Conservation (phyloP, 2,888 invertebrate species). For the Philopedon plagiatum region DNA sequence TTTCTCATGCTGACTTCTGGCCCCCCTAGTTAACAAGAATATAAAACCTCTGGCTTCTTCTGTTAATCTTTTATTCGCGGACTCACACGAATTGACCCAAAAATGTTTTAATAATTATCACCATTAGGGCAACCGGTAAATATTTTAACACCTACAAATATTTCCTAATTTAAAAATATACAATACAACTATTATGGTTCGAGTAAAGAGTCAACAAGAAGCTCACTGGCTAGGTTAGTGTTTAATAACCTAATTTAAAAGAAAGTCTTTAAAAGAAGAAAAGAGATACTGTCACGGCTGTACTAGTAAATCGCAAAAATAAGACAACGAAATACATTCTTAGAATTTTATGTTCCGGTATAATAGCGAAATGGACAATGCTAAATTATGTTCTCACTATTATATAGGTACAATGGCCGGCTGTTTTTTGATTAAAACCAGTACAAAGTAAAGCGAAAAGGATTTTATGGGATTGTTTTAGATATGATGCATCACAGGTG, state of each 20-base stretch:
- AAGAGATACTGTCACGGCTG: constrained; percentile 20
- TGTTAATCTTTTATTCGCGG: neutral
- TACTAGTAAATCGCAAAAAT: constrained; percentile 25
- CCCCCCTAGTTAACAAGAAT: neutral
- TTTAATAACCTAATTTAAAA: constrained; percentile 42
- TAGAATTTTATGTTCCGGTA: constrained; percentile 11
- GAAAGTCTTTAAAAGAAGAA: constrained; percentile 40
- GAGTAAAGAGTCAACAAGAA: constrained; percentile 28
- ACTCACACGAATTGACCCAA: constrained; percentile 2
- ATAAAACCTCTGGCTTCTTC: neutral
- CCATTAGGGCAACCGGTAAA: constrained; percentile 11
- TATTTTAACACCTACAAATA: constrained; percentile 9
- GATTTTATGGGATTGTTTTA: neutral
- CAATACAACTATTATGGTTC: constrained; percentile 28
- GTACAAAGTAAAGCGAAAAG: neutral
- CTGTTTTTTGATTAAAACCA: neutral
- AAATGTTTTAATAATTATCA: constrained; percentile 2
- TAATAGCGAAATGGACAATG: constrained; percentile 6
- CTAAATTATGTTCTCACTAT: constrained; percentile 4
- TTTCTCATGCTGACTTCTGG: too few species aligned
- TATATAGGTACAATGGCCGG: neutral
- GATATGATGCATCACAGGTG: too few species aligned
- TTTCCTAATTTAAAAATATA: constrained; percentile 36
- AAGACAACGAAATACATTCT: constrained; percentile 24
- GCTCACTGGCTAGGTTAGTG: constrained; percentile 39